These are phyloP conservation scores for Mycetomoellerius zeteki DNA, from an alignment of 1,140 invertebrate genomes.

Conservation along the genomic window DNA sequence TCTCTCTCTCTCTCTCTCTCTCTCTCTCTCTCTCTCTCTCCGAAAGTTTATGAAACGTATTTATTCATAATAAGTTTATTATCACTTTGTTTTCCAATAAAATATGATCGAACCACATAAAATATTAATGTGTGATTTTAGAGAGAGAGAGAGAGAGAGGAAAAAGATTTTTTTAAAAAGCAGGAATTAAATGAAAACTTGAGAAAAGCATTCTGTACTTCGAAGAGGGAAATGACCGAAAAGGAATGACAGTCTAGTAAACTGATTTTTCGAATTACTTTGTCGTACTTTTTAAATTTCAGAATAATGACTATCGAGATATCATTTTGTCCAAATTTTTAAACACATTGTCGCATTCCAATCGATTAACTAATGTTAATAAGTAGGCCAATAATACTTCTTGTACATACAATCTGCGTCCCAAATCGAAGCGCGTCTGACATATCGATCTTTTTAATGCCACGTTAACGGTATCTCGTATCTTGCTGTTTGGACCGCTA, in stretches of 20 bases:
- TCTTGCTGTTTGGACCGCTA: conserved; percentile 26
- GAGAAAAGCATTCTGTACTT: neutral
- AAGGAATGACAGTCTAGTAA: neutral
- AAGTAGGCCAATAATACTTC: conserved; percentile 14
- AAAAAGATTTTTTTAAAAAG: neutral
- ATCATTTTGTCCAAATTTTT: neutral
- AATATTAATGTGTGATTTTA: neutral
- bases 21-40: neutral
- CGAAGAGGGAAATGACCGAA: neutral
- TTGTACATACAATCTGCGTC: conserved; percentile 12
- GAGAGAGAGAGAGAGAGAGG: too few relatives aligned
- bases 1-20: neutral
- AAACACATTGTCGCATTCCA: neutral
- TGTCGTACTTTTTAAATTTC: neutral
- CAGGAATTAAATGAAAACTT: neutral
- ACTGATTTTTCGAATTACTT: neutral
- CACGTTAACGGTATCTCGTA: conserved; percentile 64
- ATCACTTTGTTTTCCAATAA: neutral
- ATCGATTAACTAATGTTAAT: conserved; percentile 12
- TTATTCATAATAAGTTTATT: neutral
- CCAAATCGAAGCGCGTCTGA: conserved; percentile 30
- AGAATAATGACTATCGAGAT: neutral
- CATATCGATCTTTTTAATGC: conserved; percentile 43
- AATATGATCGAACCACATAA: neutral
- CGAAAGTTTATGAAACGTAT: neutral